phyloP scores from a whole-genome alignment of 1,140 invertebrate genomes.

The Rhagoletis pomonella region DNA sequence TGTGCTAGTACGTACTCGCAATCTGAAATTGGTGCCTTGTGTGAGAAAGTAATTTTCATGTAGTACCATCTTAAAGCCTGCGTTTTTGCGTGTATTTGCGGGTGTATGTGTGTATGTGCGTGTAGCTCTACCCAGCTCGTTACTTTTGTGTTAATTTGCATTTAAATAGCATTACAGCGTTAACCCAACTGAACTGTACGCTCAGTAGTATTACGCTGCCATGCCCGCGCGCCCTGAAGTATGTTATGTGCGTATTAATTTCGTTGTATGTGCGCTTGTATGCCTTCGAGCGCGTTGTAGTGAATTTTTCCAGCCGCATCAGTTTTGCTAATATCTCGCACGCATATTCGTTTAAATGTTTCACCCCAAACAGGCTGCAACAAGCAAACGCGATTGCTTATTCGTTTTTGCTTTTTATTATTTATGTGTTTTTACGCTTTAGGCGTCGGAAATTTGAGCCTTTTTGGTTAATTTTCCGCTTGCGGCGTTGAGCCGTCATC shows the following conservation, averaged over 20 bases:
- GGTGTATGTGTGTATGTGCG: background rate
- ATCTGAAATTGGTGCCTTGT: background rate
- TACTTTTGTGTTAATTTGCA: slow-evolving; percentile 39
- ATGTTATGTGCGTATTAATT: slow-evolving; percentile 44
- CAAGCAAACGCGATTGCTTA: background rate
- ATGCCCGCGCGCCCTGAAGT: background rate
- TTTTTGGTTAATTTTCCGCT: slow-evolving; percentile 43
- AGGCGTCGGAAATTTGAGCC: slow-evolving; percentile 7
- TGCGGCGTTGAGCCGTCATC: slow-evolving; percentile 1
- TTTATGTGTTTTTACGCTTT: background rate
- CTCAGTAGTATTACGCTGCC: background rate
- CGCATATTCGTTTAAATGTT: background rate
- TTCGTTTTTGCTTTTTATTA: background rate
- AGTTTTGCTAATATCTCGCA: background rate
- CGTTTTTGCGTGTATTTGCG: background rate
- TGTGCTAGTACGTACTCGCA: background rate
- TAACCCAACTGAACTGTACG: background rate
- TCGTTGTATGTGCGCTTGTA: background rate
- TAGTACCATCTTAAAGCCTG: background rate
- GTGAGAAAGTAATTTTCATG: background rate
- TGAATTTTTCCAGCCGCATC: background rate
- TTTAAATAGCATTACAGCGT: slow-evolving; percentile 51
- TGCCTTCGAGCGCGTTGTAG: background rate
- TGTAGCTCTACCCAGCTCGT: background rate
- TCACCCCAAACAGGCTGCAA: background rate